Evolutionary conservation across 1,140 invertebrate species (phyloP).

Genomic region (Brachionus calyciflorus): DNA sequence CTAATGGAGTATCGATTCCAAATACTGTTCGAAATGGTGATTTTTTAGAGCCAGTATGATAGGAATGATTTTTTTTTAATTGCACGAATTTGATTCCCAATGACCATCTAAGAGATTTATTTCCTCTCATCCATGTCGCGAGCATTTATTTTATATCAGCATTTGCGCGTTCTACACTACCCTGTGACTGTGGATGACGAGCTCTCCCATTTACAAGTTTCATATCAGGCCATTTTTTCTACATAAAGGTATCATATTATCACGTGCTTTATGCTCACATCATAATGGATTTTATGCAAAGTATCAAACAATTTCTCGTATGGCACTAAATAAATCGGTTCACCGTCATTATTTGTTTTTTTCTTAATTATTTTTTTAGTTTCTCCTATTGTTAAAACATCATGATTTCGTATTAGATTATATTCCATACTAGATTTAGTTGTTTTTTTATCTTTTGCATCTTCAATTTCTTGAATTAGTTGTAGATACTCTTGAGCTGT

Average conservation of each 20-base stretch:
- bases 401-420: too few species aligned
- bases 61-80: slow-evolving; percentile 26
- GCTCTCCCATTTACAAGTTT: slow-evolving; percentile 50
- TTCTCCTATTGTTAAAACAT: too few species aligned
- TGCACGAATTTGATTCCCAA: slow-evolving; percentile 12
- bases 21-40: neutral
- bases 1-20: slow-evolving; percentile 4
- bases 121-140: neutral
- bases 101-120: neutral
- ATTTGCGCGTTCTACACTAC: slow-evolving; percentile 50
- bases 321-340: slow-evolving; percentile 21
- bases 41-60: neutral
- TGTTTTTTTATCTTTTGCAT: too few species aligned
- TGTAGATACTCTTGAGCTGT: too few species aligned
- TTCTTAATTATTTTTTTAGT: too few species aligned
- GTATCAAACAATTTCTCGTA: slow-evolving; percentile 20
- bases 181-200: slow-evolving; percentile 50
- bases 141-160: slow-evolving; percentile 35
- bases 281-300: neutral
- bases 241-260: neutral
- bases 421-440: too few species aligned
- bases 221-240: slow-evolving; percentile 48
- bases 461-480: too few species aligned
- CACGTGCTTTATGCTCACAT: neutral
- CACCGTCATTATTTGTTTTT: neutral